These are phyloP conservation scores for Phthorimaea operculella DNA, from an alignment of 1,140 invertebrate species.

Conservation along the genomic window DNA sequence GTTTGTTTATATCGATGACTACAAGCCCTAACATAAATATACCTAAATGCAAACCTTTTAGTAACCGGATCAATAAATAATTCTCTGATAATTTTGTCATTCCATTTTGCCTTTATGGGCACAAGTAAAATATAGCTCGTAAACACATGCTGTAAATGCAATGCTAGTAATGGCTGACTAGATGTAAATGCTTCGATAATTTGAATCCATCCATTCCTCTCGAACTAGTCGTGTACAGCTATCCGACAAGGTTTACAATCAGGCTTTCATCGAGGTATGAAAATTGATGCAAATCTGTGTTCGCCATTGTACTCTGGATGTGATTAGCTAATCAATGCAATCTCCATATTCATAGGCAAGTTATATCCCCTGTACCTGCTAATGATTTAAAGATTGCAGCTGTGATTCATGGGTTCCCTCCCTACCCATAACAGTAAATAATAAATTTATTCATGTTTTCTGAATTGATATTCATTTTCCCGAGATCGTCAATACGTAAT, in stretches of 20 bases:
- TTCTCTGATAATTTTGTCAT: too few species aligned
- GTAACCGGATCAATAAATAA: too few species aligned
- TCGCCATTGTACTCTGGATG: not conserved
- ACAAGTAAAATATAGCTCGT: too few species aligned
- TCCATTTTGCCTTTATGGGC: too few species aligned
- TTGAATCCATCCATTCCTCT: not conserved
- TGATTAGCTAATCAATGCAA: not conserved
- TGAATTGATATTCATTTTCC: too few species aligned
- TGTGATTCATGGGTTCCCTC: not conserved
- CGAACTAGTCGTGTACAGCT: not conserved
- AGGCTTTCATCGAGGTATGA: not conserved
- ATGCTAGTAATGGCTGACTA: not conserved
- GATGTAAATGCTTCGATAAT: slow-evolving; percentile 1
- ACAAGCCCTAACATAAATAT: too few species aligned
- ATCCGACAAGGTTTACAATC: not conserved
- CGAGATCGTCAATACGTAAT: too few species aligned
- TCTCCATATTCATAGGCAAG: not conserved
- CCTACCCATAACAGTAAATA: too few species aligned
- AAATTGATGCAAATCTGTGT: not conserved
- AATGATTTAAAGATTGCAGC: not conserved
- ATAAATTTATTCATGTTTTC: too few species aligned
- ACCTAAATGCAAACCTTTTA: too few species aligned
- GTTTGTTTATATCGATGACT: too few species aligned
- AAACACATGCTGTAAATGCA: too few species aligned
- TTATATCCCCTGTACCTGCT: not conserved